Evolutionary conservation across 1,140 invertebrate genomes (phyloP).

Genomic region (Helicoverpa armigera): DNA sequence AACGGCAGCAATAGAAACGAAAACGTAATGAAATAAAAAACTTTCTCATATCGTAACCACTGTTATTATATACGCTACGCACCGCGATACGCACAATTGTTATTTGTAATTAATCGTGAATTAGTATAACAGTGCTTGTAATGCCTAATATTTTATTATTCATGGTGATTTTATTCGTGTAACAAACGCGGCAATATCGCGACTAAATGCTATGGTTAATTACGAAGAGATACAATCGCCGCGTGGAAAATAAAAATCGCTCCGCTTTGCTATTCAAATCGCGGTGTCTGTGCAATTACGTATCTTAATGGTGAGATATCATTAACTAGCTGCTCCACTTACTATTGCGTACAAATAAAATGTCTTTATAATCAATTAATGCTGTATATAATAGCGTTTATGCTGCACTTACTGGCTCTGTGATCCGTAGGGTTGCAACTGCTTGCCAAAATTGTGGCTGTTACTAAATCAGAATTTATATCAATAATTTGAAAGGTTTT

Average conservation of each 20-base stretch:
- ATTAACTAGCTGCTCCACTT: constrained; percentile 38
- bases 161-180: constrained; percentile 59
- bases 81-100: constrained; percentile 42
- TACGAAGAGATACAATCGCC: constrained; percentile 73
- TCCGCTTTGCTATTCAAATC: constrained; percentile 82
- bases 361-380: constrained; percentile 52
- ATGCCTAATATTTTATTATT: constrained; percentile 55
- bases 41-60: constrained; percentile 5
- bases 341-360: constrained; percentile 47
- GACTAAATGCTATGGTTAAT: constrained; percentile 81
- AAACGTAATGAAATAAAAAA: constrained; percentile 28
- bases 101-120: constrained; percentile 50
- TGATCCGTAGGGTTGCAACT: constrained; percentile 29
- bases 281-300: constrained; percentile 73
- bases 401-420: neutral
- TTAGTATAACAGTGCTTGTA: constrained; percentile 49
- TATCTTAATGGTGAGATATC: constrained; percentile 66
- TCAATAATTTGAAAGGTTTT: no score
- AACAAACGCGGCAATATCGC: constrained; percentile 62
- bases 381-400: constrained; percentile 39
- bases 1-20: constrained; percentile 9
- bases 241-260: constrained; percentile 81
- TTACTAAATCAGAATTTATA: neutral
- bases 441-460: neutral
- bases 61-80: constrained; percentile 38